phyloP scores from a whole-genome alignment of 1,140 invertebrate species.

The Drosophila ambigua region DNA sequence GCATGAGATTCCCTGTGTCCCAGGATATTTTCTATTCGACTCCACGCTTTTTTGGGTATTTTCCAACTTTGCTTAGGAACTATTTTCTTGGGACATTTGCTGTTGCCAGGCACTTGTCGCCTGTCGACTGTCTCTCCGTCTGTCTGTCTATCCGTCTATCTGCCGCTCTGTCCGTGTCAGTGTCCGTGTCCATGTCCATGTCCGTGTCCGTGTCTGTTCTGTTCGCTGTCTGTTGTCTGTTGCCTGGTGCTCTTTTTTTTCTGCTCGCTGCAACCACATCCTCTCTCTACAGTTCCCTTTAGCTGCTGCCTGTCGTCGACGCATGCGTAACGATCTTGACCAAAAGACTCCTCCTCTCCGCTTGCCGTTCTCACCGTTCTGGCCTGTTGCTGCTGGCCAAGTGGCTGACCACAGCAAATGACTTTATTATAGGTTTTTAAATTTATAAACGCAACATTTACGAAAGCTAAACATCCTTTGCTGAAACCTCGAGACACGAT shows the following conservation, averaged over 20 bases:
- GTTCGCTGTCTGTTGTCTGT: slow-evolving; percentile 36
- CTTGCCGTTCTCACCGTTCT: not conserved
- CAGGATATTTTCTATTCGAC: slow-evolving; percentile 13
- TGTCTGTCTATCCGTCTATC: slow-evolving; percentile 6
- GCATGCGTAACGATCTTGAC: slow-evolving; percentile 58
- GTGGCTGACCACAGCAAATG: slow-evolving; percentile 63
- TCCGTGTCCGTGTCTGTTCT: slow-evolving; percentile 43
- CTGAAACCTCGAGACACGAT: slow-evolving; percentile 63
- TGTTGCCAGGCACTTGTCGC: slow-evolving; percentile 55
- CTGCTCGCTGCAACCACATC: slow-evolving; percentile 3
- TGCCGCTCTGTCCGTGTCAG: slow-evolving; percentile 1
- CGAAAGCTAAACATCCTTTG: slow-evolving; percentile 63
- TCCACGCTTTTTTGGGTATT: too few species aligned
- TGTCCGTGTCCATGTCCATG: slow-evolving; percentile 2
- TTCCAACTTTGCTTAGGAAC: slow-evolving; percentile 11
- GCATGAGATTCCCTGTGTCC: too few species aligned
- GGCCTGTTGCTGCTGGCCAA: slow-evolving; percentile 34
- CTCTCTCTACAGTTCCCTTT: slow-evolving; percentile 7
- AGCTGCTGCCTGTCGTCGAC: slow-evolving; percentile 12
- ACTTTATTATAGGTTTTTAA: slow-evolving; percentile 81
- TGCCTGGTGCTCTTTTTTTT: slow-evolving; percentile 25
- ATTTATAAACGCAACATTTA: slow-evolving; percentile 80
- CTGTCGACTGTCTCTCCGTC: slow-evolving; percentile 13
- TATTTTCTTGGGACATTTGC: slow-evolving; percentile 27
- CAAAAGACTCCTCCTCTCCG: slow-evolving; percentile 16